Evolutionary conservation across 2,888 invertebrate genomes (phyloP).

Genomic region (Carabus problematicus): DNA sequence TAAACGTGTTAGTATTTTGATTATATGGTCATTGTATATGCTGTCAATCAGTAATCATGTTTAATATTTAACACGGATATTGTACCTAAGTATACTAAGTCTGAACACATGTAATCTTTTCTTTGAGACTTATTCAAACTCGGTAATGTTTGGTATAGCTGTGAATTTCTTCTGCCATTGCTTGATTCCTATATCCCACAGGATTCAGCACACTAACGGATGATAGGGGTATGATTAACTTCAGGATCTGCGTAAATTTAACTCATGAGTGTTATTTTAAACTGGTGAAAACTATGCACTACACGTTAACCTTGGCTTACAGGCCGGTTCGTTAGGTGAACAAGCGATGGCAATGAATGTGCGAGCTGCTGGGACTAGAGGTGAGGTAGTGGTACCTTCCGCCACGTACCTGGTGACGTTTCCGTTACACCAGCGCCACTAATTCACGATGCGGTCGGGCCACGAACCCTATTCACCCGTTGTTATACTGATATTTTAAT

Average conservation of each 20-base stretch:
- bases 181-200: no score
- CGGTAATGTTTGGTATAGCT: no score
- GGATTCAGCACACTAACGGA: no score
- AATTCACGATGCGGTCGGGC: slow-evolving; percentile 24
- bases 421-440: slow-evolving; percentile 7
- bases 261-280: slow-evolving; percentile 34
- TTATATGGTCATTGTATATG: no score
- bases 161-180: no score
- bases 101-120: no score
- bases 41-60: no score
- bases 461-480: background rate
- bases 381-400: background rate
- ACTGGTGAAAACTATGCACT: slow-evolving; percentile 33
- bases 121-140: no score
- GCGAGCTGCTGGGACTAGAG: background rate
- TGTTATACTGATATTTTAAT: slow-evolving; percentile 37
- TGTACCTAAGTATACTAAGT: no score
- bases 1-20: no score
- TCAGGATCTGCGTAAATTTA: slow-evolving; percentile 24
- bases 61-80: no score
- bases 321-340: background rate
- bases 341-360: background rate
- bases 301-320: background rate
- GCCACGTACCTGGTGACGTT: slow-evolving; percentile 30
- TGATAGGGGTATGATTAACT: slow-evolving; percentile 1